phyloP scores from a whole-genome alignment of 2,888 invertebrate genomes.

The Himalopsyche tibetana region DNA sequence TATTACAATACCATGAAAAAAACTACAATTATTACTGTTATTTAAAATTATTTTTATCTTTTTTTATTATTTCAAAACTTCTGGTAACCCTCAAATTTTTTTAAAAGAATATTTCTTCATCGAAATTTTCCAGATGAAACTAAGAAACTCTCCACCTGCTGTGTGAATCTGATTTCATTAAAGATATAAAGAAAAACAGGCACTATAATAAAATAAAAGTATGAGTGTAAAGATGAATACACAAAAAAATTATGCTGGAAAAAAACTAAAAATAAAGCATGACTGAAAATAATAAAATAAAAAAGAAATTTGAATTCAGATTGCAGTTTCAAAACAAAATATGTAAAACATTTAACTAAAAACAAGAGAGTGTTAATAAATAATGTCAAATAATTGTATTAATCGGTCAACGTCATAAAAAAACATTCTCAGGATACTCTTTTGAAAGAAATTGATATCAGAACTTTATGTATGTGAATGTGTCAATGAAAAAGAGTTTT shows the following conservation, averaged over 20 bases:
- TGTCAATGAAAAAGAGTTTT: neutral
- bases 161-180: conserved; percentile 11
- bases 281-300: conserved; percentile 15
- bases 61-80: neutral
- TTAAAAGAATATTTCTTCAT: no score
- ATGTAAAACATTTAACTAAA: neutral
- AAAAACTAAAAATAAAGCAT: conserved; percentile 15
- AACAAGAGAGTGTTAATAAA: neutral
- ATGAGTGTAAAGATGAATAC: neutral
- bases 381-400: neutral
- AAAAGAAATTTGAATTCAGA: neutral
- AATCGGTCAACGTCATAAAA: neutral
- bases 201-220: conserved; percentile 12
- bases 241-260: neutral
- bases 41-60: neutral
- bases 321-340: neutral
- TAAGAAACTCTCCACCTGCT: neutral
- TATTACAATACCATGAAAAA: neutral
- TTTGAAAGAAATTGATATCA: neutral
- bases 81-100: neutral
- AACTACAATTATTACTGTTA: neutral
- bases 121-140: neutral
- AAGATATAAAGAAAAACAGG: neutral
- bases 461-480: neutral
- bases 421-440: conserved; percentile 1